Base-by-base conservation (phyloP, 2,797 vertebrate genomes). In the Fistularia commersonii region DNA sequence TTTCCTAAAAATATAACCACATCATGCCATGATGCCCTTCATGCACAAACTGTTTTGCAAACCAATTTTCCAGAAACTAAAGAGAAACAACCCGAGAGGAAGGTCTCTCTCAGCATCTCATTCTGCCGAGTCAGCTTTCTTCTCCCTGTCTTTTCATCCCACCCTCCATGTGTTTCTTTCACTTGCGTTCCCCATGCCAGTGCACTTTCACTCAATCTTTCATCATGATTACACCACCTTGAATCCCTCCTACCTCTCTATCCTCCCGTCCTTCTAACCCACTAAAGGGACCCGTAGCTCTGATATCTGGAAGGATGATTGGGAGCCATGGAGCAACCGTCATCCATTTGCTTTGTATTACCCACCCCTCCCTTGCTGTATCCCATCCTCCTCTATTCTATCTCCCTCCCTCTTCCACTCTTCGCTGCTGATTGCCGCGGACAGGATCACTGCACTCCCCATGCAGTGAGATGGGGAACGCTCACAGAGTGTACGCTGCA, bases 121-220 rank as follows among this genome's bases (percentile, higher is more conserved):
- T 74, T 78, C 64, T 86, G 86, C 87, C 48, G 74, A 76, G 78
- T 88, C 84, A 87, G 89, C 85, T 40, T 57, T 80, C 49, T 64
- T 61, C 53, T 50, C 48, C 52, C 63, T 63, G 64, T 11, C 40
- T 11, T 38, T 15, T 45, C 13, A 13, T 13, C 37, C 41, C 61
- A 11, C 54, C 57, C 32, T 11, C 53, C 41, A 48, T 43, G 32
- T 57, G 23, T 61, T 47, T 51, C 51, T 48, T 49, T 61, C 61
- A 23, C 23, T 23, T 23, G 23, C 23, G 64, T 64, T 71, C 66
- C 69, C 64, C 60, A 57, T 74, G 62, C 64, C 66, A 45, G 48
- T 54, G 54, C 71, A 70, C 61, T 80, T 76, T 70, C 50, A 31
- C 56, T 61, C 37, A 49, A 52, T 68, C 41, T 64, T 53, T 68